Evolutionary conservation across 1,140 invertebrate genomes (phyloP), one percentile per base, ranked within the genome.

Genomic region (Anagrus nilaparvatae): DNA sequence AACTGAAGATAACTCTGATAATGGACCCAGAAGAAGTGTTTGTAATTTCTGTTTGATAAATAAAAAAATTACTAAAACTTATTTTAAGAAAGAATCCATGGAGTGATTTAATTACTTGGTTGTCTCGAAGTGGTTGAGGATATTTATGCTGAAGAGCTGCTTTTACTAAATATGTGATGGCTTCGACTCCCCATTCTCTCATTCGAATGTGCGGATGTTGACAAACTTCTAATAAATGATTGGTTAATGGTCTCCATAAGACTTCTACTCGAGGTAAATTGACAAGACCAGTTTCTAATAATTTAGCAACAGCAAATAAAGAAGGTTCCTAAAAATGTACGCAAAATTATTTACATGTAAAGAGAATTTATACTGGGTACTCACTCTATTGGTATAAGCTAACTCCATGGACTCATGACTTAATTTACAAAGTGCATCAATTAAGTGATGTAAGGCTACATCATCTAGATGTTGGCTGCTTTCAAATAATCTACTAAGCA

Each of bases 401-500:
- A 97, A 69, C 56, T 97, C 94, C 90, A 97, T 96, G 16, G 94
- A 89, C 66, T 99, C 95, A 48, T 91, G 82, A 2, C 91, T 96
- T 5, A 98, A 69, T 68, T 96, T 95, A 58, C 93, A 96, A 0
- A 99, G 71, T 5, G 95, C 94, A 68, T 97, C 93, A 38, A 98
- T 94, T 3, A 99, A 70, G 68, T 98, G 91, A 65, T 97, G 91
- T 0, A 99, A 68, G 3, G 92, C 89, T 3, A 92, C 90, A 61
- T 97, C 92, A 61, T 96, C 87, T 30, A 97, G 71, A 63, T 87
- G 84, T 61, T 90, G 87, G 53, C 90, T 95, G 13, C 89, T 92
- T 67, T 97, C 92, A 61, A 97, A 97, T 7, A 97, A 73, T 48
- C 87, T 75, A 34, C 87, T 93, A 27, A 97, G 68, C 89, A 95